phyloP scores from a whole-genome alignment of 2,113 vertebrate genomes.

The Ictalurus punctatus region DNA sequence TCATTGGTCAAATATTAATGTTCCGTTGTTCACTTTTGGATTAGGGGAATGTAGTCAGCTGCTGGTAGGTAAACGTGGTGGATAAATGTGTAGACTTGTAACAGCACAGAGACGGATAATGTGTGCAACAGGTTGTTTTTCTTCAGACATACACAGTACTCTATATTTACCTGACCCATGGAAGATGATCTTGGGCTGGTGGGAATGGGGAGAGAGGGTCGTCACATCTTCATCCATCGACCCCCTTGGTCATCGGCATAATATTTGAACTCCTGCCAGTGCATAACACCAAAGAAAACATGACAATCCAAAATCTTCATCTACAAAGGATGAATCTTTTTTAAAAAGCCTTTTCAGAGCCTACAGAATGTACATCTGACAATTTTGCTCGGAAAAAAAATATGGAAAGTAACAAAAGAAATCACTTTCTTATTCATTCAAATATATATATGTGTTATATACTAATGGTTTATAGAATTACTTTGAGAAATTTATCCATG shows the following conservation, averaged over 20 bases:
- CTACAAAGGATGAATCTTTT: not conserved
- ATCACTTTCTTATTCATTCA: not conserved
- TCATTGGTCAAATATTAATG: not conserved
- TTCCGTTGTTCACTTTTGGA: not conserved
- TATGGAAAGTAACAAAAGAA: not conserved
- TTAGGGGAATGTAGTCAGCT: not conserved
- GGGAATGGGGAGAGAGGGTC: constrained; percentile 88
- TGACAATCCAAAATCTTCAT: not conserved
- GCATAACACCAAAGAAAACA: not conserved
- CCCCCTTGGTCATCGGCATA: constrained; percentile 89
- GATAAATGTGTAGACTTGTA: not conserved
- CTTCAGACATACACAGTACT: not conserved
- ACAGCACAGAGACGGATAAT: not conserved
- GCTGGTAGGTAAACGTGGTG: not conserved
- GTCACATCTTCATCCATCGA: constrained; percentile 99
- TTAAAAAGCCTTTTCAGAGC: not conserved
- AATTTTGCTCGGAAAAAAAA: not conserved
- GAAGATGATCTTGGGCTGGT: constrained; percentile 92
- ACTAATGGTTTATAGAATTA: not conserved
- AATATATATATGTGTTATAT: not conserved
- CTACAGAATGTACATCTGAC: not conserved
- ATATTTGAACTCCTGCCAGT: constrained; percentile 41
- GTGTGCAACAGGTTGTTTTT: not conserved
- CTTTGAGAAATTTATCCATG: not conserved
- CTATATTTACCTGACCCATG: constrained; percentile 86